Conservation (phyloP, 2,888 invertebrate genomes). For the Hyppa rectilinea region DNA sequence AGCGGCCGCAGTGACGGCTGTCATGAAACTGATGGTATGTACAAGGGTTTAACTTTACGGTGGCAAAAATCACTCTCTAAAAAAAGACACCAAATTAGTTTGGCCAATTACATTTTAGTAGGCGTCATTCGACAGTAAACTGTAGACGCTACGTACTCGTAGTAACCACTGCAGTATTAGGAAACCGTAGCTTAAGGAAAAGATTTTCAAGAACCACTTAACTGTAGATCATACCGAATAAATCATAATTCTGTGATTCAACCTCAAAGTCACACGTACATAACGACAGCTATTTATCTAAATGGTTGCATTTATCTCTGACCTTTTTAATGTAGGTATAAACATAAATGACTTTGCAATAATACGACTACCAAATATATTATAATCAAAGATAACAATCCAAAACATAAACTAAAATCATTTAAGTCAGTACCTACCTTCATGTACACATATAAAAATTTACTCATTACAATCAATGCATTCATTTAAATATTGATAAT, state of each 20-base stretch:
- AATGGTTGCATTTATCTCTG: slow-evolving; percentile 45
- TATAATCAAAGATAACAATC: background rate
- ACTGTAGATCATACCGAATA: slow-evolving; percentile 7
- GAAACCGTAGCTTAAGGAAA: too few species aligned
- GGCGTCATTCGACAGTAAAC: too few species aligned
- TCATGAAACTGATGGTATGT: too few species aligned
- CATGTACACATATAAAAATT: background rate
- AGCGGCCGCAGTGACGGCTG: too few species aligned
- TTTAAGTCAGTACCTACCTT: background rate
- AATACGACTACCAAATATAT: slow-evolving; percentile 4
- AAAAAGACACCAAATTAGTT: too few species aligned
- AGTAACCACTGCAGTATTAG: too few species aligned
- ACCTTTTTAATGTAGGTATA: too few species aligned
- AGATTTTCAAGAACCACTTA: background rate
- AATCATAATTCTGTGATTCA: slow-evolving; percentile 29
- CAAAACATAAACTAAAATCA: background rate
- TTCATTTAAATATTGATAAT: background rate
- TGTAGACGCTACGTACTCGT: too few species aligned
- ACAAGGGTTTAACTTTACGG: too few species aligned
- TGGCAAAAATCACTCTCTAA: too few species aligned
- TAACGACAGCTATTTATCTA: slow-evolving; percentile 47
- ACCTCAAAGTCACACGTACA: background rate
- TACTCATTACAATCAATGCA: too few species aligned
- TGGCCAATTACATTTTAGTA: too few species aligned
- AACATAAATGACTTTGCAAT: slow-evolving; percentile 19